These are phyloP conservation scores for Spea multiplicata DNA, from an alignment of 2,113 vertebrate genomes.

Conservation along the genomic window DNA sequence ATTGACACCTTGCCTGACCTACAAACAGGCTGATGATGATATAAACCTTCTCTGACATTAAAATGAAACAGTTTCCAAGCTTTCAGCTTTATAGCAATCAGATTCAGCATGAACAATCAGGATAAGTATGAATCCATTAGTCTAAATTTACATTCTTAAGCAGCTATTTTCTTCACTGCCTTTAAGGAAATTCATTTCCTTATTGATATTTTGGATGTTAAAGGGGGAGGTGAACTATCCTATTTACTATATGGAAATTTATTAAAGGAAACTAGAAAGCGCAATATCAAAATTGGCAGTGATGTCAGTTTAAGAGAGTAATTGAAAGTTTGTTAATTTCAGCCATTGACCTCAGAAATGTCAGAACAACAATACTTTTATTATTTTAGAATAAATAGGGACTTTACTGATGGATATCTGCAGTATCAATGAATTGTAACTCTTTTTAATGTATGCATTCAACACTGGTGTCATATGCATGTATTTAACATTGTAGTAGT, in stretches of 20 bases:
- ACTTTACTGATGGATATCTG: too few species aligned
- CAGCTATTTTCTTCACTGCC: slow-evolving; percentile 12
- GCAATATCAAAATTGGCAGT: background rate
- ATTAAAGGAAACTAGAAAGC: background rate
- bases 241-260: background rate
- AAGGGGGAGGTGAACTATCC: slow-evolving; percentile 3
- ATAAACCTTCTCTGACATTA: slow-evolving; percentile 34
- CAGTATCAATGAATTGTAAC: too few species aligned
- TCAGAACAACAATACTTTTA: too few species aligned
- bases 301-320: slow-evolving; percentile 1
- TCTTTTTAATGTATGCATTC: too few species aligned
- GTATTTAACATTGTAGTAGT: too few species aligned
- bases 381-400: background rate
- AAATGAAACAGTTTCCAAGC: slow-evolving; percentile 40
- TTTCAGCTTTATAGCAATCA: slow-evolving; percentile 37
- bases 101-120: slow-evolving; percentile 45
- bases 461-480: too few species aligned
- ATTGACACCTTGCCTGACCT: slow-evolving; percentile 21
- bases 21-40: slow-evolving; percentile 20
- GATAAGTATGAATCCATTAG: slow-evolving; percentile 45
- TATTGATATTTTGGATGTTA: slow-evolving; percentile 37
- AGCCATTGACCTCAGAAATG: background rate
- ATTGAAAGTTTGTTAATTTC: slow-evolving; percentile 1
- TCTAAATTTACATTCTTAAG: slow-evolving; percentile 36
- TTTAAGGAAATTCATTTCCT: slow-evolving; percentile 26